phyloP scores from a whole-genome alignment of 2,113 vertebrate genomes.

The Loxodonta africana region DNA sequence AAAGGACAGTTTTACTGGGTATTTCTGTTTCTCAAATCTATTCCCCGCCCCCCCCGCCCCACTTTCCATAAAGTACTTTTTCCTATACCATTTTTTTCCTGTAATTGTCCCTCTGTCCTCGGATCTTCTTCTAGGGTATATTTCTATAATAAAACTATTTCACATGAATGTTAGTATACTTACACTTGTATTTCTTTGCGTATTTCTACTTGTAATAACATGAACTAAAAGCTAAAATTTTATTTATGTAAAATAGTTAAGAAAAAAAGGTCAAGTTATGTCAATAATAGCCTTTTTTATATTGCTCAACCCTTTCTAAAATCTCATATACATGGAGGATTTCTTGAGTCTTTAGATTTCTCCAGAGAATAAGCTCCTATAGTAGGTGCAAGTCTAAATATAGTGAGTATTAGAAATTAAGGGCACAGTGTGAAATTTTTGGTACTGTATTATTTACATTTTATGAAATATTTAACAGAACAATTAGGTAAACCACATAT shows the following conservation, averaged over 20 bases:
- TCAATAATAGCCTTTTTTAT: background rate
- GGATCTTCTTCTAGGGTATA: background rate
- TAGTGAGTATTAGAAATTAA: background rate
- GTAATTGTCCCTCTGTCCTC: background rate
- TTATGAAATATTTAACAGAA: constrained; percentile 2
- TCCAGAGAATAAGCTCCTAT: background rate
- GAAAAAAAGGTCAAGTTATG: background rate
- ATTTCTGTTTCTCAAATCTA: background rate
- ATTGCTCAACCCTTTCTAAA: background rate
- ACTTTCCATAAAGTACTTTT: background rate
- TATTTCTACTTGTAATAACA: background rate
- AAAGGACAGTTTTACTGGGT: background rate
- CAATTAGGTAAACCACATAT: background rate
- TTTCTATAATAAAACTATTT: background rate
- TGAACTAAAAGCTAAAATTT: background rate
- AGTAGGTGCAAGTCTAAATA: background rate
- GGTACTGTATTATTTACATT: background rate
- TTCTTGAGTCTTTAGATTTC: background rate
- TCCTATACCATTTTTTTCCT: background rate
- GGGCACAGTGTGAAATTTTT: background rate
- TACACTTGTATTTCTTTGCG: background rate
- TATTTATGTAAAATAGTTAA: constrained; percentile 15
- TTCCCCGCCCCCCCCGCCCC: background rate
- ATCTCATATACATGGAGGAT: background rate
- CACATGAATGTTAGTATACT: background rate